Evolutionary conservation across 2,888 invertebrate genomes (phyloP).

Genomic region (Campoplex capitator): DNA sequence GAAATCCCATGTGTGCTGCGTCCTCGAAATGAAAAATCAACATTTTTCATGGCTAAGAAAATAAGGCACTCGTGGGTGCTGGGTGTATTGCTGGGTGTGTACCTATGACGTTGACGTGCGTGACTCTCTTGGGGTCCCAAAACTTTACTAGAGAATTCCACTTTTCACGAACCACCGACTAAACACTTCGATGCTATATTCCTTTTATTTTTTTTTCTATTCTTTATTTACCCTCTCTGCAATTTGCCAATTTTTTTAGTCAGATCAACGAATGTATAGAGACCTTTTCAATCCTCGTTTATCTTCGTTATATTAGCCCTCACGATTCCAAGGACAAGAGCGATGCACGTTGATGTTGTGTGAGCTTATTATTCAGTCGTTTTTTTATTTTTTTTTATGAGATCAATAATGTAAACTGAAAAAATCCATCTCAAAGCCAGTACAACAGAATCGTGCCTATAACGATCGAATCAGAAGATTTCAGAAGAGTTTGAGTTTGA

Average conservation of each 20-base stretch:
- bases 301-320: background rate
- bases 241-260: slow-evolving; percentile 1
- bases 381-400: background rate
- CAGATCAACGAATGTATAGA: background rate
- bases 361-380: background rate
- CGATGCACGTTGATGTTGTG: background rate
- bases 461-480: background rate
- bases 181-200: background rate
- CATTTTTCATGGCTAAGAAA: slow-evolving; percentile 64
- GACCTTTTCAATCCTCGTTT: background rate
- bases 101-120: slow-evolving; percentile 34
- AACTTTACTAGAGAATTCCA: background rate
- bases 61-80: slow-evolving; percentile 45
- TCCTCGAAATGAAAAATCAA: slow-evolving; percentile 68
- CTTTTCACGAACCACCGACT: slow-evolving; percentile 2
- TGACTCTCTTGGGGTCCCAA: slow-evolving; percentile 2
- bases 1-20: slow-evolving; percentile 41
- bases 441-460: background rate
- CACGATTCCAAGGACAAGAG: background rate
- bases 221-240: background rate
- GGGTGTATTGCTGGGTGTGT: slow-evolving; percentile 11
- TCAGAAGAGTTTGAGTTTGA: background rate
- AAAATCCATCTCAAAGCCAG: background rate
- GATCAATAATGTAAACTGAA: background rate
- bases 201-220: background rate